Conservation (phyloP, 1,140 invertebrate genomes). For the Aphaenogaster floridana region DNA sequence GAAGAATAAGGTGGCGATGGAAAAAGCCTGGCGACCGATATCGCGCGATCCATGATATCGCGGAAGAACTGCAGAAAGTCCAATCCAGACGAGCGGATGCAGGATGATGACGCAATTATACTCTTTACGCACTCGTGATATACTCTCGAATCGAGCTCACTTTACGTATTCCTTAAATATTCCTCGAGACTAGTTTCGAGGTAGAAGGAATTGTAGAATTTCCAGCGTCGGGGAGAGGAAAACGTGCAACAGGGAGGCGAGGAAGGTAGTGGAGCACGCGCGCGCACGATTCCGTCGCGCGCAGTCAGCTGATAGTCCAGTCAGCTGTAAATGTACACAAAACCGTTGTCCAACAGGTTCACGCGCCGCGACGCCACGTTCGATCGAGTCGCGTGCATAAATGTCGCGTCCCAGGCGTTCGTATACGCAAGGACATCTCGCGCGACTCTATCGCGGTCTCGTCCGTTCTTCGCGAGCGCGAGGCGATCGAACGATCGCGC, state of each 20-base stretch:
- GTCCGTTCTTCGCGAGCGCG: neutral
- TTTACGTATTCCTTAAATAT: neutral
- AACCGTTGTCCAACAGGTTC: conserved; percentile 81
- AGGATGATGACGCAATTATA: too few species aligned
- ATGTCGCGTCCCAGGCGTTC: neutral
- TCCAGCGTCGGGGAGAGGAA: neutral
- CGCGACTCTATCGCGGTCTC: neutral
- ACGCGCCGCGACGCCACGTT: conserved; percentile 50
- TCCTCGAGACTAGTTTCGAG: neutral
- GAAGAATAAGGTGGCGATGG: neutral
- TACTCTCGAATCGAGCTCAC: neutral
- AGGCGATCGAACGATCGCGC: neutral
- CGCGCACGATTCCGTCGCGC: conserved; percentile 69
- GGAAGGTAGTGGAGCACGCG: conserved; percentile 58
- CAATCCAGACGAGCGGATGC: neutral
- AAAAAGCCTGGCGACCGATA: neutral
- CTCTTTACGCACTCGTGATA: neutral
- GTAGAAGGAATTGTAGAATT: neutral
- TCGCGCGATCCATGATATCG: neutral
- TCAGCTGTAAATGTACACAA: conserved; percentile 77
- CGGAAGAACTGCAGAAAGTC: neutral
- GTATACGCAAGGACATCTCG: conserved; percentile 2
- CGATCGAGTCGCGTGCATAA: conserved; percentile 38
- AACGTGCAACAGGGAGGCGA: conserved; percentile 6
- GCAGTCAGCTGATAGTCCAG: conserved; percentile 75